Evolutionary conservation across 2,113 vertebrate species (phyloP).

Genomic region (Diphyllodes magnificus): DNA sequence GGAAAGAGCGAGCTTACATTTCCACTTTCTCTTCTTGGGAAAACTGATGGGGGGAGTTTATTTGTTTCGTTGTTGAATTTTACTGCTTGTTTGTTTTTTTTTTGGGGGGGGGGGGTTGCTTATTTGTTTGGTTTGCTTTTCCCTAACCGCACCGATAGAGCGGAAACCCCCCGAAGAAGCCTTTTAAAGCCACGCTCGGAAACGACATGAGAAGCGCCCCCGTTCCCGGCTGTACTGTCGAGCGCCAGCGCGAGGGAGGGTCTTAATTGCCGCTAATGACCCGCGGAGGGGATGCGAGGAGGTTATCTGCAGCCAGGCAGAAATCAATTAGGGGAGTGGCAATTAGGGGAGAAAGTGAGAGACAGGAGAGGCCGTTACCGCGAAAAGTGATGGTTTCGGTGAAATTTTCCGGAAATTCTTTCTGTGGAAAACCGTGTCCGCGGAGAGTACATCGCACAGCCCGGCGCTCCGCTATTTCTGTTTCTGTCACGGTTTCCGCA

Average conservation of each 20-base stretch:
- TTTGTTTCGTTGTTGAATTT: not conserved
- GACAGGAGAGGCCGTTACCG: not conserved
- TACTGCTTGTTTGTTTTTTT: not conserved
- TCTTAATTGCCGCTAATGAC: slow-evolving; percentile 26
- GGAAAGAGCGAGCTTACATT: not conserved
- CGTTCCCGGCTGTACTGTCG: not conserved
- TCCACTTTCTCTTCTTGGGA: not conserved
- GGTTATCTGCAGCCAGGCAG: not conserved
- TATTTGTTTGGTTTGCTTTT: not conserved
- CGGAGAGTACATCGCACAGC: not conserved
- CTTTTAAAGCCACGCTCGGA: not conserved
- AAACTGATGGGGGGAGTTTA: accelerated
- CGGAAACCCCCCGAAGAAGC: not conserved
- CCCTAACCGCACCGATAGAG: not conserved
- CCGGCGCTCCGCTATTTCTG: not conserved
- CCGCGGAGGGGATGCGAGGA: not conserved
- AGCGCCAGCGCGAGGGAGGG: not conserved
- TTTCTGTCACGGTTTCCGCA: not conserved
- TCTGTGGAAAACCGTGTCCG: not conserved
- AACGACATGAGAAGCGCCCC: not conserved
- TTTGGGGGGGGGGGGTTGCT: too few relatives aligned
- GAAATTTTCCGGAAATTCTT: not conserved
- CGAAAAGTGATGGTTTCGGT: not conserved
- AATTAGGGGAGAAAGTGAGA: not conserved
- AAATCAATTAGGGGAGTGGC: slow-evolving; percentile 7